A percentile compares a stretch with the other conserved stretches of the same genome.
Conservation (phyloP, 2,888 invertebrate species). For the Blera fallax region DNA sequence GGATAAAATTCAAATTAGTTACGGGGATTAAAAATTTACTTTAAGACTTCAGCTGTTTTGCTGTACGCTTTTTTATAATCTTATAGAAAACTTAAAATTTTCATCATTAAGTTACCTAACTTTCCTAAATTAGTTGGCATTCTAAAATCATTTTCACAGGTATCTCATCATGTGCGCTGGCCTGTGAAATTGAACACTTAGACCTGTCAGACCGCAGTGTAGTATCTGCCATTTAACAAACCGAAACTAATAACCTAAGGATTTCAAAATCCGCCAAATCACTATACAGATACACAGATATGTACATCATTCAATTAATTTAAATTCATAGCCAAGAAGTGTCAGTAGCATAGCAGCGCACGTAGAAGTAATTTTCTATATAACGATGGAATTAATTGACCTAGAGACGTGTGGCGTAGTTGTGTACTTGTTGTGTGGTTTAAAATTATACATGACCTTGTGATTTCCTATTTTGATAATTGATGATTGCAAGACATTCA, state of each 20-base stretch:
- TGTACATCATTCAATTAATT: slow-evolving; percentile 40
- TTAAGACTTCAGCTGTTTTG: not conserved
- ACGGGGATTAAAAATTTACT: not conserved
- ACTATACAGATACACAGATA: slow-evolving; percentile 13
- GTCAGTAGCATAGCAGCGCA: slow-evolving; percentile 21
- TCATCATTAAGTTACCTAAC: slow-evolving; percentile 6
- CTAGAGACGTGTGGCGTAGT: slow-evolving; percentile 58
- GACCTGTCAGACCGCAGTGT: slow-evolving; percentile 30
- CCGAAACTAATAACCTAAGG: slow-evolving; percentile 53
- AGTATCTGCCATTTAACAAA: slow-evolving; percentile 52
- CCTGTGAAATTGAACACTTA: slow-evolving; percentile 59
- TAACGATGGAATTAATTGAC: slow-evolving; percentile 58
- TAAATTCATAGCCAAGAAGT: slow-evolving; percentile 38
- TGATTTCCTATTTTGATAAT: slow-evolving; percentile 63
- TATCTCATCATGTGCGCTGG: slow-evolving; percentile 30
- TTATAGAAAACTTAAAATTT: not conserved
- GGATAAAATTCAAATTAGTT: not conserved
- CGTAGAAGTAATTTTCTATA: slow-evolving; percentile 39
- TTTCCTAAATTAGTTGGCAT: slow-evolving; percentile 45
- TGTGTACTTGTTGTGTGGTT: slow-evolving; percentile 16
- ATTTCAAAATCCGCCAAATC: slow-evolving; percentile 23
- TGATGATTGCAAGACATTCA: slow-evolving; percentile 55
- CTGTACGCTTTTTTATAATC: not conserved
- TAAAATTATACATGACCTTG: slow-evolving; percentile 48
- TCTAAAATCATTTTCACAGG: slow-evolving; percentile 31